Evolutionary conservation across 2,113 vertebrate species (phyloP), one percentile per base, ranked within the genome.

Genomic region (Tetraodon nigroviridis): DNA sequence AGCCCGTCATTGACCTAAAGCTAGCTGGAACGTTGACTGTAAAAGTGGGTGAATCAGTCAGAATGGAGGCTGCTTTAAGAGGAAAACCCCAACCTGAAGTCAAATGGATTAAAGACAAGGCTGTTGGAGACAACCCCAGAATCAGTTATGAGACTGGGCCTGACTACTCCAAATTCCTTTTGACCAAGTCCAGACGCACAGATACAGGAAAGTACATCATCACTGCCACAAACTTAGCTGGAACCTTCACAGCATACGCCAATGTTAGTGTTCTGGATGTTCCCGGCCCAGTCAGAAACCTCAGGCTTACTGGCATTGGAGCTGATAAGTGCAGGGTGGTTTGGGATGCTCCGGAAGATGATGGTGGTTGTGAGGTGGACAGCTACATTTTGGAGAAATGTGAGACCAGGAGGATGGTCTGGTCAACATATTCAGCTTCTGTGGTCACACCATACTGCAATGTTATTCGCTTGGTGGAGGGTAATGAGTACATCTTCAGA

Each of bases 351-450:
- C 96, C 97, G 29, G 95, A 94, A 55, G 96, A 99, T 68, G 95
- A 98, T 29, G 97, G 97, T 20, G 97, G 97, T 52, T 96, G 95
- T 86, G 97, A 99, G 82, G 96, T 99, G 75, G 95, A 98, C 87
- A 98, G 95, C 85, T 99, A 98, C 79, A 95, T 98, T 64, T 37
- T 99, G 48, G 97, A 99, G 87, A 99, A 99, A 88, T 98, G 97
- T 81, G 97, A 99, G 82, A 98, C 93, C 72, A 97, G 95, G 73
- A 90, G 96, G 80, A 99, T 99, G 97, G 92, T 99, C 66, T 99
- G 97, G 97, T 98, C 97, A 63, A 96, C 94, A 7, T 97, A 91
- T 66, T 98, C 96, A 21, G 87, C 90, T 17, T 89, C 90, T 51
- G 87, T 98, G 46, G 84, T 98, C 64, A 93, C 89, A 17, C 92